A percentile compares a stretch with the other conserved stretches of the same genome.
These are phyloP conservation scores for Dicranocentrus wangi DNA, from an alignment of 2,888 invertebrate species.

Conservation along the genomic window DNA sequence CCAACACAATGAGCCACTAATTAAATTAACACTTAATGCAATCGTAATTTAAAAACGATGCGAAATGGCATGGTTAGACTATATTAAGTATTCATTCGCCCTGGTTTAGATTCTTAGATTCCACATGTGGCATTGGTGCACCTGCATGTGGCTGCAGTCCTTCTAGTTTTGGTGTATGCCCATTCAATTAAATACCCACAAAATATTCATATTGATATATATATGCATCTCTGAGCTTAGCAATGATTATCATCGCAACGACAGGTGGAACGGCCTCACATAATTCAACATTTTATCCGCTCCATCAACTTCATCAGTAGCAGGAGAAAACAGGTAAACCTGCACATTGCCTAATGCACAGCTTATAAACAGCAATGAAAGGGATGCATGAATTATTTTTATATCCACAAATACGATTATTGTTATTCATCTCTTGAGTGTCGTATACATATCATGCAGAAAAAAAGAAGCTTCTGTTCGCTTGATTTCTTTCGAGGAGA, in stretches of 20 bases:
- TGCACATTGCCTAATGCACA: neutral
- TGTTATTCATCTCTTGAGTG: slow-evolving; percentile 32
- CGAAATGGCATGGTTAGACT: too few species aligned
- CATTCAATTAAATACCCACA: too few species aligned
- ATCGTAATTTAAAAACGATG: too few species aligned
- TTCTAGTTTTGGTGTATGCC: too few species aligned
- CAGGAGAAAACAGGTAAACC: slow-evolving; percentile 26
- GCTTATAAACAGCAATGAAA: slow-evolving; percentile 37
- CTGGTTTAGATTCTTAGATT: too few species aligned
- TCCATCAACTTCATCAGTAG: slow-evolving; percentile 46
- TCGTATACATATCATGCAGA: neutral
- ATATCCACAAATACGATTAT: slow-evolving; percentile 49
- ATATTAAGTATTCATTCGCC: too few species aligned
- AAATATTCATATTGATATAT: too few species aligned
- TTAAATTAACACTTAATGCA: too few species aligned
- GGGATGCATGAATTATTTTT: slow-evolving; percentile 51
- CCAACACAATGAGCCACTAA: too few species aligned
- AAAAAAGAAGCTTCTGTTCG: slow-evolving; percentile 48
- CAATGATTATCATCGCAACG: slow-evolving; percentile 50
- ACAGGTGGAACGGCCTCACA: slow-evolving; percentile 52
- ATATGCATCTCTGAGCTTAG: neutral
- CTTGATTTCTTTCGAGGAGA: slow-evolving; percentile 25
- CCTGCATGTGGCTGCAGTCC: too few species aligned
- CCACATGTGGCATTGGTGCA: too few species aligned
- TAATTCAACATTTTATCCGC: slow-evolving; percentile 52